Evolutionary conservation across 1,140 invertebrate genomes (phyloP).

Genomic region (Drosophila kikkawai): DNA sequence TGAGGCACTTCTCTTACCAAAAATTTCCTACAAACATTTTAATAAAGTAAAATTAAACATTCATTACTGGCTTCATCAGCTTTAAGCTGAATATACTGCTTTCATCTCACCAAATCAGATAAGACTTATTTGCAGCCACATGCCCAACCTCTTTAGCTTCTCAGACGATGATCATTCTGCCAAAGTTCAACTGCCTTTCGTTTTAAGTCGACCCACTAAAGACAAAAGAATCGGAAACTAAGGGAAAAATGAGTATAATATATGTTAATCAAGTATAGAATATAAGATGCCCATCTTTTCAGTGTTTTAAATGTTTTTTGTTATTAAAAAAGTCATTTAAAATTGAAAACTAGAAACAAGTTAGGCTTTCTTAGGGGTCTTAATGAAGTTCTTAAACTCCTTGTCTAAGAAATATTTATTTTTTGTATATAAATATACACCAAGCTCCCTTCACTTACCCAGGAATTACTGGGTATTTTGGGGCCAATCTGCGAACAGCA

Average conservation of each 20-base stretch:
- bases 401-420: too few species aligned
- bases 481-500: constrained; percentile 45
- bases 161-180: constrained; percentile 40
- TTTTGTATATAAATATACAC: not conserved
- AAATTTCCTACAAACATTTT: not conserved
- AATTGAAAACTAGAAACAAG: too few species aligned
- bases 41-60: constrained; percentile 15
- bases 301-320: too few species aligned
- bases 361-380: too few species aligned
- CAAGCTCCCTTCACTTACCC: not conserved
- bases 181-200: constrained; percentile 59
- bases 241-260: constrained; percentile 22
- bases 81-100: constrained; percentile 7
- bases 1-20: not conserved
- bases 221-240: constrained; percentile 44
- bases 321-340: too few species aligned
- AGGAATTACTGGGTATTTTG: constrained; percentile 27
- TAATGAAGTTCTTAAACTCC: too few species aligned
- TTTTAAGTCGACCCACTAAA: constrained; percentile 57
- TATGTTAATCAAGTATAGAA: not conserved
- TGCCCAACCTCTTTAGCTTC: constrained; percentile 18
- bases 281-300: not conserved
- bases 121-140: constrained; percentile 34
- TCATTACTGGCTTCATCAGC: constrained; percentile 24
- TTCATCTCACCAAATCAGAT: constrained; percentile 36